Base-by-base conservation (phyloP, 2,797 vertebrate genomes). In the Antennarius maculatus region DNA sequence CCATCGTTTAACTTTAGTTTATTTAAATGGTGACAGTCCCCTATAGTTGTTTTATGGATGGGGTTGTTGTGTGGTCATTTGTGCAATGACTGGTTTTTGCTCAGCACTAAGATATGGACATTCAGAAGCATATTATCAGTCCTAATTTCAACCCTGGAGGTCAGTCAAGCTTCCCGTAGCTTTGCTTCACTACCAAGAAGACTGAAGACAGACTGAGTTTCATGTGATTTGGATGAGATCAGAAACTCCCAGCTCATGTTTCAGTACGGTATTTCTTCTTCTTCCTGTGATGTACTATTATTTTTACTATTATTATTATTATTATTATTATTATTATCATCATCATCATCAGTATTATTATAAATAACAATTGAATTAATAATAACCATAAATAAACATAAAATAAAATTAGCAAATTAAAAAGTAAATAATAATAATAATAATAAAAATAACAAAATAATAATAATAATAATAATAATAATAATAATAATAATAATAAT, bases 101-200 rank as follows among this genome's bases (percentile, higher is more conserved):
- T 47, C 29, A 29, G 18, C 42, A 5, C 11, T 15, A 28, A 56
- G 28, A 3, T 18, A 31, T 15, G 31, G 16, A 37, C 11, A 12
- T 53, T 63, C 1, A 54, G 53, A 61, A 57, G 16, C 37, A 39
- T 6, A 8, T 66, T 13, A 10, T 56, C 42, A 70, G 61, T 50
- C 54, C 0, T 1, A 74, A 47, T 31, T 61, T 54, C n/a, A 48
- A 6, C 17, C 41, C 27, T 28, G 11, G 27, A 54, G 59, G 58
- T 65, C 69, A 74, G 55, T 50, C 83, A 54, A 76, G 52, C 47
- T 46, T n/a, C 4, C 1, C 28, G 53, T 69, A 62, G 54, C 23
- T 23, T 23, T 23, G 2, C 23, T 74, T 72, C 74, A 77, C 18
- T 46, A 74, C 73, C 57, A 77, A 73, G 41, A 54, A 16, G 54